Evolutionary conservation across 2,888 invertebrate species (phyloP), one percentile per base, ranked within the genome.

Genomic region (Augochlorella aurata): DNA sequence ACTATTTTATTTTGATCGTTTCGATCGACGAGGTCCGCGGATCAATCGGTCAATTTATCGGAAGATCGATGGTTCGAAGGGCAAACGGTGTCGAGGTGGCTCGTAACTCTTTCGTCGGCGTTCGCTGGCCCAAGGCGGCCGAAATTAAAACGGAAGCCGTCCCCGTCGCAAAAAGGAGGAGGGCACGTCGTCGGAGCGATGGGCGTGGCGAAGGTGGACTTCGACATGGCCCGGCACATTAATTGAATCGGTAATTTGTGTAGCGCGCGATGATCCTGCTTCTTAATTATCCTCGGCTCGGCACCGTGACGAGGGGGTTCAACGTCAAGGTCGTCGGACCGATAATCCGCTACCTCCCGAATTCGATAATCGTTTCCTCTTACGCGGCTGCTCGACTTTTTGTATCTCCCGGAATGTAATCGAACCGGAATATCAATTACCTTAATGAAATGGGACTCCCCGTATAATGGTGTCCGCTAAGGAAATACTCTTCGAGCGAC

Each of bases 241-340:
- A 84, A 84, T 80, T 78, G 84, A 83, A 83, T 78, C 77, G 74
- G 68, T 80, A 80, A 80, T 84, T 84, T 73, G 77, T 70, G 80
- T 50, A 70, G 50, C 67, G 69, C 58, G 65, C 58, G 74, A 78
- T 74, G 74, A 78, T 74, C 67, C 63, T 69, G 68, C 63, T 77
- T 50, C 74, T 81, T 83, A 83, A 85, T 84, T 84, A 84, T 68
- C 73, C n/a, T n/a, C 70, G 77, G 76, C 54, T 47, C 63, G 10
- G 0, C 47, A 66, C 66, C 38, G 38, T 71, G 78, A 83, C 69
- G 80, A 74, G 81, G 73, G 63, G 74, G 14, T 49, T 44, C 18
- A n/a, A 14, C 61, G 71, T 66, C 79, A 66, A 66, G 73, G 75
- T 58, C 45, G 61, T 38, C 49, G 49, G 58, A 44, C 14, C 38